These are phyloP conservation scores for Eublepharis macularius DNA, from an alignment of 2,113 vertebrate genomes.

Conservation along the genomic window DNA sequence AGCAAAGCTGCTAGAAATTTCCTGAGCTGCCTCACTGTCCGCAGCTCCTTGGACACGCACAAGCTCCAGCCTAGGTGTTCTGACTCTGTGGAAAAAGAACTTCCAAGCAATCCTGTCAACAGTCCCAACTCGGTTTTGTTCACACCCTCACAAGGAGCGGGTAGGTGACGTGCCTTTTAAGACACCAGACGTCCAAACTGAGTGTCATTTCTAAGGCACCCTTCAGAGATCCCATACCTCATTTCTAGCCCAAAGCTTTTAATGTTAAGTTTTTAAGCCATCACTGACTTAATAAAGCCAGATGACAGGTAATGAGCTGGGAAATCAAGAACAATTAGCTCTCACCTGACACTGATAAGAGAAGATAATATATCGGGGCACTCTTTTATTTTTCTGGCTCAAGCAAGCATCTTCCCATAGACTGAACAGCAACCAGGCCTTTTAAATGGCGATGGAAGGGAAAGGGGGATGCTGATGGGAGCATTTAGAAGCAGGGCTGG, in stretches of 20 bases:
- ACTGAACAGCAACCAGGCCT: slow-evolving; percentile 42
- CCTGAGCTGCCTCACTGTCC: neutral
- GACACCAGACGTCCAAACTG: neutral
- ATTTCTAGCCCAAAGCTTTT: slow-evolving; percentile 56
- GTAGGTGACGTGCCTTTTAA: neutral
- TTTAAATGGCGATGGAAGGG: neutral
- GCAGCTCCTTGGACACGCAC: neutral
- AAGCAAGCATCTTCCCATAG: slow-evolving; percentile 42
- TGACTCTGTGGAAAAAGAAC: no score
- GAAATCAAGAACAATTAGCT: slow-evolving; percentile 62
- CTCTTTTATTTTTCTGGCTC: slow-evolving; percentile 39
- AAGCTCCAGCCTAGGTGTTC: no score
- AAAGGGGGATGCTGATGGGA: rapidly evolving
- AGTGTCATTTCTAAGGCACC: neutral
- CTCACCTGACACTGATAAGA: slow-evolving; percentile 60
- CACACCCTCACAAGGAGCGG: rapidly evolving
- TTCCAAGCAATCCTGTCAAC: neutral
- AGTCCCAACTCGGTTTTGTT: neutral
- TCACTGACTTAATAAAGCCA: slow-evolving; percentile 66
- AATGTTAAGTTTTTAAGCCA: slow-evolving; percentile 65
- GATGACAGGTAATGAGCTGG: slow-evolving; percentile 72
- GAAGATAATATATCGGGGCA: slow-evolving; percentile 34
- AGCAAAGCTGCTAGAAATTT: no score
- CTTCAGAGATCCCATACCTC: neutral
- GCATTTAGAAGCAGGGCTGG: neutral